Percentiles rank a stretch among this genome's conserved stretches.
Conservation (phyloP, 2,113 vertebrate genomes). For the Pteronura brasiliensis region DNA sequence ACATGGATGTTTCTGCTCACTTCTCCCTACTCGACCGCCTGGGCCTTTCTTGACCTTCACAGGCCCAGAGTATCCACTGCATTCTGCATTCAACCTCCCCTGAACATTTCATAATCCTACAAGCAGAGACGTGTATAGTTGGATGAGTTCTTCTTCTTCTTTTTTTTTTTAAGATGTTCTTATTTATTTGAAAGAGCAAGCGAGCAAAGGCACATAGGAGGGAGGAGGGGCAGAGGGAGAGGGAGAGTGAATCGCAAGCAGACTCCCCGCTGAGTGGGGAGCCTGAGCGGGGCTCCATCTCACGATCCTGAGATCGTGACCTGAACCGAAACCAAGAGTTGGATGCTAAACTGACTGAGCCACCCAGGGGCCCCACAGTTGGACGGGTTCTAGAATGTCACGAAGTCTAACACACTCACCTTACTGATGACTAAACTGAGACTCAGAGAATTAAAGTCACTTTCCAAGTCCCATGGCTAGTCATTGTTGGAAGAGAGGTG, state of each 20-base stretch:
- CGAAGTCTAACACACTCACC: background rate
- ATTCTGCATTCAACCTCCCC: fast-evolving
- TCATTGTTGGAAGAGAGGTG: background rate
- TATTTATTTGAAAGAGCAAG: background rate
- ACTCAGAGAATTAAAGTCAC: background rate
- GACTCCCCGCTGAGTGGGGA: background rate
- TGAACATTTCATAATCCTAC: background rate
- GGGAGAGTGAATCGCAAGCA: background rate
- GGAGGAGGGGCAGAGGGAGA: background rate
- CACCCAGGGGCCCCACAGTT: background rate
- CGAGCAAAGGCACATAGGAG: background rate
- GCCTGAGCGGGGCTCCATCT: background rate
- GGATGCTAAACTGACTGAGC: background rate
- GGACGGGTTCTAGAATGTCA: background rate
- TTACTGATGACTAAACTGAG: background rate
- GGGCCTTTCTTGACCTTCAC: background rate
- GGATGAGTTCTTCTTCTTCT: background rate
- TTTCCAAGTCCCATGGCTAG: background rate
- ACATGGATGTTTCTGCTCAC: background rate
- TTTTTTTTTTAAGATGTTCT: background rate
- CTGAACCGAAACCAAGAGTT: background rate
- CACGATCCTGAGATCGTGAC: background rate
- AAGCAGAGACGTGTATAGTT: background rate
- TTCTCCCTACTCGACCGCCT: background rate
- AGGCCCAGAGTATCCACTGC: background rate